Base-by-base conservation (phyloP, 2,888 invertebrate species). In the Aleiodes leptofemur region DNA sequence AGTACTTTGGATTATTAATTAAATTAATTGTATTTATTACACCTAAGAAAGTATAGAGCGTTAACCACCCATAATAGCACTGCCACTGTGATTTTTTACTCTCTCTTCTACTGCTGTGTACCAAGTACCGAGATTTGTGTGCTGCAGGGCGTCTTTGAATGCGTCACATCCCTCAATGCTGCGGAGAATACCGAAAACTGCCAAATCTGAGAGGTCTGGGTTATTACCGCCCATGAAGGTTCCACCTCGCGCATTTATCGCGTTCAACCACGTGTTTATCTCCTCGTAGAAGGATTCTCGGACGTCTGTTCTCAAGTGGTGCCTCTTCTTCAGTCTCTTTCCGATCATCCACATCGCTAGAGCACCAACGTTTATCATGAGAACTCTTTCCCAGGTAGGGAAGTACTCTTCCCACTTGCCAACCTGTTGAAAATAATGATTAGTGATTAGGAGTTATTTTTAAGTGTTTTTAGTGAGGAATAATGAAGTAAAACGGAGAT, bases 121-220 rank as follows among this genome's bases (percentile, higher is more conserved):
- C 98, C 98, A 96, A 29, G 86, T 90, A 51, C 92, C 92, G 69
- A 98, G 94, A 69, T 93, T 92, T 0, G 97, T 96, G 83, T 96
- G 91, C 2, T 91, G 82, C 50, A 95, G 88, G 61, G 95, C 90
- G 88, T 98, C 98, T 82, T 94, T 91, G 88, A 98, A 98, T 0
- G 98, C 97, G 55, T 91, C 89, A 85, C 98, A 98, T 0, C 98
- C 98, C 90, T 98, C 97, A 86, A 98, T 97, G 86, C 98, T 97
- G 87, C 93, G 95, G 4, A 98, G 91, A 3, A 97, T 93, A 0
- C 98, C 98, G 86, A 94, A 98, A 0, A 98, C 95, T 0, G 97
- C 93, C 69, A 99, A 91, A 91, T 99, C 99, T 0, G 98, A 96
- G 7, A 99, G 91, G 88, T 98, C 96, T 0, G 99, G 99, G 78